Evolutionary conservation across 2,888 invertebrate species (phyloP).

Genomic region (Heliconius cydno): DNA sequence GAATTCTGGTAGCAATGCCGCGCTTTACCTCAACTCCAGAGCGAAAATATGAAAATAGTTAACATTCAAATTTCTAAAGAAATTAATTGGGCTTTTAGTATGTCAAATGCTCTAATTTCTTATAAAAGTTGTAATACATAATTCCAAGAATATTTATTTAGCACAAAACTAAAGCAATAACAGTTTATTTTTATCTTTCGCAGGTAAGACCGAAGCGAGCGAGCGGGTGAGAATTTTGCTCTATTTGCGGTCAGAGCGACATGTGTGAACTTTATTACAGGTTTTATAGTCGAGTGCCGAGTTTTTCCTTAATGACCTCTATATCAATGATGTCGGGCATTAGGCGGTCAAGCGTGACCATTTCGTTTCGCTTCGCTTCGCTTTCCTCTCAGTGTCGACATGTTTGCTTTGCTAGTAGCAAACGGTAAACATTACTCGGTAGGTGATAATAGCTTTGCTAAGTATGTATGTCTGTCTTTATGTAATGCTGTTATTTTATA

Average conservation of each 20-base stretch:
- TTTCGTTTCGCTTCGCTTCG: conserved; percentile 34
- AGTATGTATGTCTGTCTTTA: neutral
- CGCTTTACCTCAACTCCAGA: no score
- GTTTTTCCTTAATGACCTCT: conserved; percentile 57
- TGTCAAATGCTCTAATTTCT: neutral
- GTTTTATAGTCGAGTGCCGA: conserved; percentile 64
- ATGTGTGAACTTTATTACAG: conserved; percentile 76
- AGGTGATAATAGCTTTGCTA: conserved; percentile 9
- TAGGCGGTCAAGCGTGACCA: conserved; percentile 39
- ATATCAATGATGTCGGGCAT: conserved; percentile 50
- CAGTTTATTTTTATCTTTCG: conserved; percentile 62
- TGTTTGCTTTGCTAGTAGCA: conserved; percentile 62
- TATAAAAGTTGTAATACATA: neutral
- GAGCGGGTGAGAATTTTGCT: conserved; percentile 68
- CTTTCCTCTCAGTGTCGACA: conserved; percentile 40
- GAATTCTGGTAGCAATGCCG: no score
- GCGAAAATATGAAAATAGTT: no score
- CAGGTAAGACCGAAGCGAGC: conserved; percentile 71
- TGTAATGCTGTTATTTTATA: neutral
- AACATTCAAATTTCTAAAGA: no score
- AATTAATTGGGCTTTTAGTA: neutral
- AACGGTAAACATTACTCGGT: conserved; percentile 36
- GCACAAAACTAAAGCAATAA: conserved; percentile 51
- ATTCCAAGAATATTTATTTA: conserved; percentile 7
- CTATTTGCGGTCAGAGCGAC: conserved; percentile 65